Base-by-base conservation (phyloP, 2,797 vertebrate genomes). In the Capromys pilorides region DNA sequence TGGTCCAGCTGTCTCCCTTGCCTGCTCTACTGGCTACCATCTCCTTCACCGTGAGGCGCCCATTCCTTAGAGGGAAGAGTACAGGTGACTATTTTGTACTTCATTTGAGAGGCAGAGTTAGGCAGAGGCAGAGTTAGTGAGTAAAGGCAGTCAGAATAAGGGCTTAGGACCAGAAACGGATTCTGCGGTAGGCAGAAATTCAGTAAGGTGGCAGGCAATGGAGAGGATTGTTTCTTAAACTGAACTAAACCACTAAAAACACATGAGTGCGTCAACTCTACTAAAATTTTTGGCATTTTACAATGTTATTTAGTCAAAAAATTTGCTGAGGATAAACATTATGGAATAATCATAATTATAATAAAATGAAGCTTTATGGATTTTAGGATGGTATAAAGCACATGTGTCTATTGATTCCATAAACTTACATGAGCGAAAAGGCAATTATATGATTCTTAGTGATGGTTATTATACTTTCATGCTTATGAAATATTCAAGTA, bases 1-100 rank as follows among this genome's bases (percentile, higher is more conserved):
- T 16, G 9, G 7, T 16, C 24, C 2, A 14, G 18, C 21, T 45
- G 22, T n/a, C 77, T 90, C n/a, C 11, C 31, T 77, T 36, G 22
- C 49, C 5, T 41, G 19, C 62, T 36, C 0, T 1, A 1, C 26
- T 54, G 41, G 7, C 26, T 28, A 3, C 19, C 11, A 51, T 5
- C 2, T 66, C 24, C 39, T 6, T 57, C 36, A 21, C 73, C 19
- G 7, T 16, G 61, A 61, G 21, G 2, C 18, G 28, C 26, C 19
- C 4, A 0, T 59, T 45, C 41, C 64, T 4, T 6, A 61, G 3
- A 36, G 4, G 14, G 9, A 75, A 62, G 14, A 31, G n/a, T 0
- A 11, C 7, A 31, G 33, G 33, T 7, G 6, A 54, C 75, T n/a
- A 10, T 62, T n/a, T n/a, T 81, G 33, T 24, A 39, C 39, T 51